A percentile compares a stretch with the other conserved stretches of the same genome.
phyloP scores from a whole-genome alignment of 2,113 vertebrate species.

The Phylloscopus whistleri region DNA sequence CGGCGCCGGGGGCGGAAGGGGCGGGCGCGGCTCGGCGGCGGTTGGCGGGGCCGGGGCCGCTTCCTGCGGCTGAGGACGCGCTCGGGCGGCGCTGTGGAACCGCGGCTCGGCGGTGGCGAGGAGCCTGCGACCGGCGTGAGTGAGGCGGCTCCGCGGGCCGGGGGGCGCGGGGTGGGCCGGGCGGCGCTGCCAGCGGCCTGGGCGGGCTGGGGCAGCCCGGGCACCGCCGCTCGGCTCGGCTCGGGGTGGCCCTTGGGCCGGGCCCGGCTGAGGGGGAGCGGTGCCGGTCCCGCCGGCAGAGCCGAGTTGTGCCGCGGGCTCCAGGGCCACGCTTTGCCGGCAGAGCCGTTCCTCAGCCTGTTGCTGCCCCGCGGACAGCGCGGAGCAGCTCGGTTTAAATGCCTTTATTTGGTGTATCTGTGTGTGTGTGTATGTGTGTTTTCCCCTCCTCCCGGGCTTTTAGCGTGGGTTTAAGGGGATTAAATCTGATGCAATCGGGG shows the following conservation, averaged over 20 bases:
- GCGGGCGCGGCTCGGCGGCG: too few species aligned
- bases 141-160: background rate
- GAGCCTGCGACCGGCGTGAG: background rate
- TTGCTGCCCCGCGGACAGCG: background rate
- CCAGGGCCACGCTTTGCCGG: background rate
- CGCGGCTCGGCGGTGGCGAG: too few species aligned
- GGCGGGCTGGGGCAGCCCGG: background rate
- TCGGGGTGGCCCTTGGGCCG: background rate
- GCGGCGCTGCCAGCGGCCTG: background rate
- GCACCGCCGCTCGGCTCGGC: background rate
- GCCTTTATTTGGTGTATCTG: background rate
- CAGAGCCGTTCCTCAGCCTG: background rate
- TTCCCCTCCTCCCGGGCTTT: background rate
- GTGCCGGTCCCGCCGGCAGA: background rate
- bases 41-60: too few species aligned
- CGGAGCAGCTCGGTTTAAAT: background rate
- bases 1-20: too few species aligned
- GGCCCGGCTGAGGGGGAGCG: background rate
- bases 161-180: background rate
- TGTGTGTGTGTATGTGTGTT: accelerated
- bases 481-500: background rate
- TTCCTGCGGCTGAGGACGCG: too few species aligned
- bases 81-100: too few species aligned
- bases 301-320: background rate
- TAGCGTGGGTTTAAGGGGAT: background rate